These are phyloP conservation scores for Amaurobius ferox DNA, from an alignment of 2,888 invertebrate genomes.

Conservation along the genomic window DNA sequence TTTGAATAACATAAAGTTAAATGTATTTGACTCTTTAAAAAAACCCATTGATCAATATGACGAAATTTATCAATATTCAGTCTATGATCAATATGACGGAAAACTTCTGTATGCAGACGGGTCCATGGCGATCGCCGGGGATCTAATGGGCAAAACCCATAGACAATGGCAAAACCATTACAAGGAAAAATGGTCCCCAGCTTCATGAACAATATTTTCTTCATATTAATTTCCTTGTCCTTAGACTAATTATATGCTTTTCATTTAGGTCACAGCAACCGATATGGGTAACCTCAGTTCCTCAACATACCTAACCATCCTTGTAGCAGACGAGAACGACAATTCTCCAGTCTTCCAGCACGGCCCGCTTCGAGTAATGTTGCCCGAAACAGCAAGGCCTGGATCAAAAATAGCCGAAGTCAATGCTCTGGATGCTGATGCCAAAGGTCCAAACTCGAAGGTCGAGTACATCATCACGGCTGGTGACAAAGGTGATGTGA, in stretches of 20 bases:
- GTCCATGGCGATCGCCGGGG: too few species aligned
- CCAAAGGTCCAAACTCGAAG: slow-evolving; percentile 74
- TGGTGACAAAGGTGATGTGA: slow-evolving; percentile 74
- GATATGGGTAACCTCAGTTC: slow-evolving; percentile 83
- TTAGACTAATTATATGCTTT: background rate
- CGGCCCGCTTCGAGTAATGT: slow-evolving; percentile 74
- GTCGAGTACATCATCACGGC: slow-evolving; percentile 75
- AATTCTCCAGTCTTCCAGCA: slow-evolving; percentile 79
- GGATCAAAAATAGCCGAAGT: slow-evolving; percentile 78
- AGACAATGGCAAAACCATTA: too few species aligned
- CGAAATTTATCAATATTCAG: too few species aligned
- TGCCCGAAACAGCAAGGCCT: slow-evolving; percentile 77
- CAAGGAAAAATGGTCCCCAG: too few species aligned
- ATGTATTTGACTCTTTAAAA: too few species aligned
- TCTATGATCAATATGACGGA: too few species aligned
- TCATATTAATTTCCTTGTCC: too few species aligned
- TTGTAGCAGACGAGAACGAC: slow-evolving; percentile 88
- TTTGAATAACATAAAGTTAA: too few species aligned
- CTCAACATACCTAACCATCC: slow-evolving; percentile 85
- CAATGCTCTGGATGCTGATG: slow-evolving; percentile 81
- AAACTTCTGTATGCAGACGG: too few species aligned
- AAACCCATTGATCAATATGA: too few species aligned
- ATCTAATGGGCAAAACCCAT: too few species aligned
- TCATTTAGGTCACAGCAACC: slow-evolving; percentile 73
- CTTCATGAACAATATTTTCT: too few species aligned